Conservation (phyloP, 2,888 invertebrate genomes). For the Boloria selene region DNA sequence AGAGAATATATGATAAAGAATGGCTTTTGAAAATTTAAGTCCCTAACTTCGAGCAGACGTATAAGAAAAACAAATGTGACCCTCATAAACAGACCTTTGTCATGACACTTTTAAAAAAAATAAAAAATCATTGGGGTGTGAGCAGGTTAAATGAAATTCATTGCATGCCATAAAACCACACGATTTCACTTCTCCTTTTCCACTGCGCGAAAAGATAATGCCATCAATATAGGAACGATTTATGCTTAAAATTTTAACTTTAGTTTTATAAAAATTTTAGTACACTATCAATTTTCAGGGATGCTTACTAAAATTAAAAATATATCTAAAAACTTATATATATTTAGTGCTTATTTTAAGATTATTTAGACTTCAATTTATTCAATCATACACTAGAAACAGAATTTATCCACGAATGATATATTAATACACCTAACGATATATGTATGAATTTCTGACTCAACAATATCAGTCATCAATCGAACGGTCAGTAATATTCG, state of each 20-base stretch:
- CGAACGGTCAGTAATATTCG: conserved; percentile 6
- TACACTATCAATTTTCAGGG: too few relatives aligned
- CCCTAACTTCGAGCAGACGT: conserved; percentile 11
- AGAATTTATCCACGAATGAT: background rate
- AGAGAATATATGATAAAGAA: background rate
- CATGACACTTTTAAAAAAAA: conserved; percentile 45
- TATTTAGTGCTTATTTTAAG: too few relatives aligned
- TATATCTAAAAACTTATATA: too few relatives aligned
- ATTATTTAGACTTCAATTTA: too few relatives aligned
- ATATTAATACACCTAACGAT: background rate
- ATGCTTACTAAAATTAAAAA: too few relatives aligned
- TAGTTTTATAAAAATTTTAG: background rate
- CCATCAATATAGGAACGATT: conserved; percentile 12
- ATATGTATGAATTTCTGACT: background rate
- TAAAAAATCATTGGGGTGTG: conserved; percentile 43
- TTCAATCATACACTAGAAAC: background rate
- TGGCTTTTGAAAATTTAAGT: background rate
- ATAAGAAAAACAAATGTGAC: conserved; percentile 43
- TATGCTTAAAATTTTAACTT: conserved; percentile 2
- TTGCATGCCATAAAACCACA: conserved; percentile 46
- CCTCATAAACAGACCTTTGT: conserved; percentile 47
- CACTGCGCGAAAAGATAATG: conserved; percentile 25
- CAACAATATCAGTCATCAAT: conserved; percentile 13
- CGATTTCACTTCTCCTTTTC: conserved; percentile 34
- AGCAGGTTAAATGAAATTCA: conserved; percentile 57